These are phyloP conservation scores for Scaptodrosophila latifasciaeformis DNA, from an alignment of 2,888 invertebrate species.

Conservation along the genomic window DNA sequence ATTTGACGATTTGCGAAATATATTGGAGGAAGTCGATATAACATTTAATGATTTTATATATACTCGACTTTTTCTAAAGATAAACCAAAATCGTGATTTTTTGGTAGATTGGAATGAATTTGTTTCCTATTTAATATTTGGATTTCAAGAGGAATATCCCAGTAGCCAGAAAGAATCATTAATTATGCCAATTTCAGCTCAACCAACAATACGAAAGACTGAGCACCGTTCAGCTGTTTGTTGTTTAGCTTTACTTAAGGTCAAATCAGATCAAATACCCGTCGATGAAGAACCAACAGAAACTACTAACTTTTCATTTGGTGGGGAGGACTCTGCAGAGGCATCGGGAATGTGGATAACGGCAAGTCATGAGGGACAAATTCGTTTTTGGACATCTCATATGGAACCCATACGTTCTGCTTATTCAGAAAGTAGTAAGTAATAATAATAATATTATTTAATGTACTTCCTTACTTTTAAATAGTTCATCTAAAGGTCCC, in stretches of 20 bases:
- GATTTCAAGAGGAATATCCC: conserved; percentile 82
- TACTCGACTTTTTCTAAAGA: conserved; percentile 79
- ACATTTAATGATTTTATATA: conserved; percentile 77
- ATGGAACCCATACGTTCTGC: conserved; percentile 81
- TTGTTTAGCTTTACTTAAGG: conserved; percentile 75
- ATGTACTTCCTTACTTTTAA: not conserved
- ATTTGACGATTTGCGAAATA: conserved; percentile 53
- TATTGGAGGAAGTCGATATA: conserved; percentile 55
- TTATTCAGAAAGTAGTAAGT: conserved; percentile 80
- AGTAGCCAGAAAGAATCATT: conserved; percentile 79
- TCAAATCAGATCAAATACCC: conserved; percentile 47
- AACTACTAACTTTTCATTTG: conserved; percentile 37
- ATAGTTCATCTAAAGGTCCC: conserved; percentile 79
- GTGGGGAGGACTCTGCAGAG: conserved; percentile 64
- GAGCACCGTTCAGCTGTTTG: conserved; percentile 83
- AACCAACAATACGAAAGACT: conserved; percentile 79
- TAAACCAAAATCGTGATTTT: conserved; percentile 78
- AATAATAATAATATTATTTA: conserved; percentile 3
- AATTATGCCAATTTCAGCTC: conserved; percentile 79
- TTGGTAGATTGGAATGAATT: conserved; percentile 85
- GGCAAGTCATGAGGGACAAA: conserved; percentile 84
- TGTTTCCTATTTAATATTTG: conserved; percentile 84
- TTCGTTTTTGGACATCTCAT: conserved; percentile 86
- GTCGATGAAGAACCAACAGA: conserved; percentile 55
- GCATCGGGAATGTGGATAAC: conserved; percentile 84